Evolutionary conservation across 2,113 vertebrate species (phyloP), one percentile per base, ranked within the genome.

Genomic region (Limanda limanda): DNA sequence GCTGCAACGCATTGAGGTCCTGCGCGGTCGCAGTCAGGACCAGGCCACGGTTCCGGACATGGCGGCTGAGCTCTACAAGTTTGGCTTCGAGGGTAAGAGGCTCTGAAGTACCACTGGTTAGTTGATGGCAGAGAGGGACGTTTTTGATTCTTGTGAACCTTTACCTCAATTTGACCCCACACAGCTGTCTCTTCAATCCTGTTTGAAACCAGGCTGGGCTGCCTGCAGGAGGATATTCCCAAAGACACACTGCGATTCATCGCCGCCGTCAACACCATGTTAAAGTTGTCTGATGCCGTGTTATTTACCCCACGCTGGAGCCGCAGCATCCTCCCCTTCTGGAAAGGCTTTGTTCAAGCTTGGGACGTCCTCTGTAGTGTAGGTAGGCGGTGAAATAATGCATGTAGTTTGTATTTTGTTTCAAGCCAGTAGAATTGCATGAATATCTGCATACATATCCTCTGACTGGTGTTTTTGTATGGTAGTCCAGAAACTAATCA

Each of bases 141-240:
- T 2, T 40, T 60, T n/a, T 45, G 10, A 55, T 6, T 14, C 9
- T 5, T 4, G 1, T 31, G 3, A 20, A 23, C 11, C 1, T 27
- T 6, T 14, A 5, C 3, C 35, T 25, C 2, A 1, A 14, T 5
- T 42, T 42, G 8, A 18, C 1, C 1, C 21, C 52, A 9, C 75
- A 6, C 81, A 95, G 95, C 90, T 2, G 89, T 94, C 42, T 94
- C 92, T 1, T 71, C 92, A 12, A 86, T 95, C 86, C 23, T 95
- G 82, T 95, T 95, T 45, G 95, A 95, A 86, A 93, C 88, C 1
- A 71, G 95, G 5, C 69, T 95, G 65, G 95, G 95, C 27, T 95
- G 94, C 48, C 86, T 95, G 23, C 74, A 92, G 68, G 92, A 95
- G 60, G 75, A 94, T 15, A 90, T 95, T 40, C 95, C 94, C 0